These are phyloP conservation scores for Falco punctatus DNA, from an alignment of 2,113 vertebrate species.

Conservation along the genomic window DNA sequence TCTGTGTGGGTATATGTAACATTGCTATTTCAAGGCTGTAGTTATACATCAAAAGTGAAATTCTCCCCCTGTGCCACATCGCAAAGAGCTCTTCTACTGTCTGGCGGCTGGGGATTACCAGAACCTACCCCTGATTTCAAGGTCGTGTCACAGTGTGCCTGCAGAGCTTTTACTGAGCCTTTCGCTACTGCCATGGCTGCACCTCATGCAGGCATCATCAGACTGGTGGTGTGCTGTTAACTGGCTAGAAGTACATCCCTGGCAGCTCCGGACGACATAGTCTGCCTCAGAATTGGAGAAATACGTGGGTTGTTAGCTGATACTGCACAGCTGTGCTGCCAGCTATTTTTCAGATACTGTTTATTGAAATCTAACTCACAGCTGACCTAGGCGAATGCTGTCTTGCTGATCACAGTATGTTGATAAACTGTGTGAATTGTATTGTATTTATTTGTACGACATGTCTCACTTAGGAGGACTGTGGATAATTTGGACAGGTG, in stretches of 20 bases:
- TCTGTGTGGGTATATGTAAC: neutral
- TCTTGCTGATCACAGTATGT: neutral
- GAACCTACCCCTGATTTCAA: neutral
- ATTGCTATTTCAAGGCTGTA: neutral
- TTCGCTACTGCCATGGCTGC: neutral
- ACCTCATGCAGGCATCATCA: accelerated
- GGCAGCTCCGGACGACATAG: neutral
- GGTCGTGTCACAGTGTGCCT: neutral
- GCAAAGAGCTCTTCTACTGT: neutral
- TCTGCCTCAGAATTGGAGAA: neutral
- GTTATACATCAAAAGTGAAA: neutral
- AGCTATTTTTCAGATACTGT: neutral
- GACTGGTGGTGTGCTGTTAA: neutral
- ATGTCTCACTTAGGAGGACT: neutral
- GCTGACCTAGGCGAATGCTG: neutral
- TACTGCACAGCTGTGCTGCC: neutral
- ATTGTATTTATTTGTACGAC: accelerated
- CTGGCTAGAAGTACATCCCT: neutral
- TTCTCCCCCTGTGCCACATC: neutral
- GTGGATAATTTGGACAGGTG: neutral
- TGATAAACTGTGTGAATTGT: neutral
- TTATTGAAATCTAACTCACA: accelerated
- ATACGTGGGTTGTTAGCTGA: accelerated
- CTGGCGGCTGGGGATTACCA: neutral
- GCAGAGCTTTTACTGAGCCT: neutral